These are phyloP conservation scores for Synergus japonicus DNA, from an alignment of 2,888 invertebrate genomes.

Conservation along the genomic window DNA sequence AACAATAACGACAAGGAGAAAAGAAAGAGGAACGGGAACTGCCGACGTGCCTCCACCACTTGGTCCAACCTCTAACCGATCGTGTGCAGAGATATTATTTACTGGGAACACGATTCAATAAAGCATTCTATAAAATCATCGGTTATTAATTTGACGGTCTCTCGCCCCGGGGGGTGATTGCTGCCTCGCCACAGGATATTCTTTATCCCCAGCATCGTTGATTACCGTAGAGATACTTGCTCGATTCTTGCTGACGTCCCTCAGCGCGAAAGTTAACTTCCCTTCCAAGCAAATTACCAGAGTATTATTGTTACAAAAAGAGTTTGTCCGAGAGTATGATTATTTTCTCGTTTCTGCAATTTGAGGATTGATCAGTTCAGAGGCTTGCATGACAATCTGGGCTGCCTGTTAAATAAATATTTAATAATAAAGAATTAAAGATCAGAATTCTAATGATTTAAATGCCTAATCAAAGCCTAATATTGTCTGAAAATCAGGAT, in stretches of 20 bases:
- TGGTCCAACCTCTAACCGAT: constrained; percentile 53
- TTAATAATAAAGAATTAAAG: background rate
- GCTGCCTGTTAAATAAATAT: background rate
- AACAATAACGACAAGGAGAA: background rate
- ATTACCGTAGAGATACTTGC: constrained; percentile 13
- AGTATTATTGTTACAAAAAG: background rate
- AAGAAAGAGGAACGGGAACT: constrained; percentile 36
- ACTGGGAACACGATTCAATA: constrained; percentile 72
- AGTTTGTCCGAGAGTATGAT: background rate
- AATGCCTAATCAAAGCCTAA: too few relatives aligned
- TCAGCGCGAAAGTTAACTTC: background rate
- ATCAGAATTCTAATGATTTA: background rate
- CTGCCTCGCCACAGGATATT: constrained; percentile 64
- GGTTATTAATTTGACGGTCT: constrained; percentile 76
- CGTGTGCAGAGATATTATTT: constrained; percentile 68
- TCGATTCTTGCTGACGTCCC: constrained; percentile 20
- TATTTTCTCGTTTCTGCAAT: background rate
- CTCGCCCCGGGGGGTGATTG: constrained; percentile 70
- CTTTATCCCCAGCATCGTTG: constrained; percentile 65
- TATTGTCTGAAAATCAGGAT: too few relatives aligned
- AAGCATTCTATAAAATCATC: constrained; percentile 75
- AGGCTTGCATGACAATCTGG: background rate
- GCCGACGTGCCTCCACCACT: constrained; percentile 46
- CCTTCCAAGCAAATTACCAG: constrained; percentile 10
- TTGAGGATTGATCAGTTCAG: background rate